These are phyloP conservation scores for Setophaga kirtlandii DNA, from an alignment of 2,113 vertebrate genomes.

Conservation along the genomic window DNA sequence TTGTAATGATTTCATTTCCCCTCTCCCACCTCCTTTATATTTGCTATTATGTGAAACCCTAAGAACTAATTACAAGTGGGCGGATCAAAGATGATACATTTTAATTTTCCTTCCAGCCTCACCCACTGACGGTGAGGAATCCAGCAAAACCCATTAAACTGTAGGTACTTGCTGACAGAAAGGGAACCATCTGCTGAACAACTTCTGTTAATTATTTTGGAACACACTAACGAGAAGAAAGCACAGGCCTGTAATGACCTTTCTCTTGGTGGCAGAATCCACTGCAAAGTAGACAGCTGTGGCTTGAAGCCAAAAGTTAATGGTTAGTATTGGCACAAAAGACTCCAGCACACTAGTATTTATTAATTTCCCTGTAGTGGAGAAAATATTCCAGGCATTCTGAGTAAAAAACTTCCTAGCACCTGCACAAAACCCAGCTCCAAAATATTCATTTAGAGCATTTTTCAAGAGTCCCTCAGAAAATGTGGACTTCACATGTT, in stretches of 20 bases:
- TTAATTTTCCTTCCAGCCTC: constrained; percentile 80
- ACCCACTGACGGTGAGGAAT: constrained; percentile 77
- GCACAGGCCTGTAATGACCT: constrained; percentile 76
- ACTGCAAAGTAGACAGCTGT: constrained; percentile 73
- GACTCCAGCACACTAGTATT: constrained; percentile 61
- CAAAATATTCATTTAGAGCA: constrained; percentile 75
- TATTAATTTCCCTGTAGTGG: constrained; percentile 76
- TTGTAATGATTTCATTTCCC: constrained; percentile 73
- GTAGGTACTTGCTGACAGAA: constrained; percentile 82
- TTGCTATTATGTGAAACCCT: constrained; percentile 73
- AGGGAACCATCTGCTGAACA: constrained; percentile 82
- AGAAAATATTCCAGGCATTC: constrained; percentile 82
- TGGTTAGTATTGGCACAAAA: constrained; percentile 81
- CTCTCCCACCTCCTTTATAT: constrained; percentile 59
- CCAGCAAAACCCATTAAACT: constrained; percentile 75
- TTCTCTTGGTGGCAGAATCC: constrained; percentile 79
- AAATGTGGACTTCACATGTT: constrained; percentile 69
- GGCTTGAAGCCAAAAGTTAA: constrained; percentile 77
- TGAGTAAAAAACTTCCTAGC: constrained; percentile 77
- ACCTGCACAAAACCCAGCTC: constrained; percentile 77
- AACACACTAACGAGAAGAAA: constrained; percentile 72
- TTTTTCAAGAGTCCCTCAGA: constrained; percentile 71
- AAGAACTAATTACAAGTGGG: constrained; percentile 79
- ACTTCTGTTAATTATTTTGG: constrained; percentile 82
- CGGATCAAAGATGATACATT: constrained; percentile 77